A percentile compares a stretch with the other conserved stretches of the same genome.
phyloP scores from a whole-genome alignment of 2,113 vertebrate species.

The Hyaena hyaena region DNA sequence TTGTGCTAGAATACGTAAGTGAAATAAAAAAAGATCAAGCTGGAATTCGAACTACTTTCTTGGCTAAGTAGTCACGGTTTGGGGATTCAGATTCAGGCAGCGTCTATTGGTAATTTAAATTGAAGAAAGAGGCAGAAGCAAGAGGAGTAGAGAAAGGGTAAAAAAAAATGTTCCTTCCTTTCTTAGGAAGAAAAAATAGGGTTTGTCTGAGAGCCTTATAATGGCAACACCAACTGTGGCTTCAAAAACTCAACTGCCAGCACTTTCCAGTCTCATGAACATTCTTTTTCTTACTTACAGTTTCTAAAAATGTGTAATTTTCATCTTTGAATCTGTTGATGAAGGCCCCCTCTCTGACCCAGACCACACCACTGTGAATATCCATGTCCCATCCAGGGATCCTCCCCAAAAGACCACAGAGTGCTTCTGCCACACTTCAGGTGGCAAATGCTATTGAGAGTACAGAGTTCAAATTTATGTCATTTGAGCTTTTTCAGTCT shows the following conservation, averaged over 20 bases:
- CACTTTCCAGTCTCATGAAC: neutral
- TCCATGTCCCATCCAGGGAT: neutral
- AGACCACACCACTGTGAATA: neutral
- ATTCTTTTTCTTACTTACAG: neutral
- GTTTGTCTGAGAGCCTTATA: neutral
- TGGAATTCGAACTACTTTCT: slow-evolving; percentile 48
- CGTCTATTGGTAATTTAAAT: neutral
- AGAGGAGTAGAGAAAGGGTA: neutral
- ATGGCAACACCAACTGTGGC: neutral
- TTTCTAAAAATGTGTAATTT: neutral
- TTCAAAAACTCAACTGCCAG: neutral
- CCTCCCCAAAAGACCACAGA: neutral
- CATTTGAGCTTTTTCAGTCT: neutral
- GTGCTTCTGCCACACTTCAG: neutral
- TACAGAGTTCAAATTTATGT: neutral
- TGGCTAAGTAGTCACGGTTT: slow-evolving; percentile 31
- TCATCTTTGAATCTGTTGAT: neutral
- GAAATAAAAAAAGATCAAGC: slow-evolving; percentile 40
- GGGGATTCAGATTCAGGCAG: slow-evolving; percentile 32
- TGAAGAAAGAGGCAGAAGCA: neutral
- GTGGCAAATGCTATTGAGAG: neutral
- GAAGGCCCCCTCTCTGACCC: neutral
- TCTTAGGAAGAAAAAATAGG: neutral
- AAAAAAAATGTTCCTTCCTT: neutral
- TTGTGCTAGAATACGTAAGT: slow-evolving; percentile 1